A percentile compares a stretch with the other conserved stretches of the same genome.
phyloP scores from a whole-genome alignment of 2,888 invertebrate genomes.

The Bellardia bayeri region DNA sequence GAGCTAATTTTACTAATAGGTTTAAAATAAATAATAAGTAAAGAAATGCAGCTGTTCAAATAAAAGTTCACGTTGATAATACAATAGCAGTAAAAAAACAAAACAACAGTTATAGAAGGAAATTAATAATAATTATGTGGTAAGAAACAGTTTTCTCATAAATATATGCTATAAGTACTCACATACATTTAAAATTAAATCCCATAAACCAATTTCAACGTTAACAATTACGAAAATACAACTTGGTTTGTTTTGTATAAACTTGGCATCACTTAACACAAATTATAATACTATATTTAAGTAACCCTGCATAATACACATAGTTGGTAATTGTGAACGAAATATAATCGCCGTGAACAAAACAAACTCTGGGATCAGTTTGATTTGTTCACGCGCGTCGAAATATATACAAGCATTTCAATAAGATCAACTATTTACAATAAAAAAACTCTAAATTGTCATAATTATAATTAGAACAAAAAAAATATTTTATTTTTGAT shows the following conservation, averaged over 20 bases:
- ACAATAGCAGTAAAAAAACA: slow-evolving; percentile 13
- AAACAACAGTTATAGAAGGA: neutral
- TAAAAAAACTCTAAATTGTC: neutral
- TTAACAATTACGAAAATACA: neutral
- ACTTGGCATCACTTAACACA: slow-evolving; percentile 12
- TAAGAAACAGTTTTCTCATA: neutral
- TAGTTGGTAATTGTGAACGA: neutral
- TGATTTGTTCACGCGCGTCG: no score
- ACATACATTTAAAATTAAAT: neutral
- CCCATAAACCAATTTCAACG: no score
- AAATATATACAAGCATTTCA: neutral
- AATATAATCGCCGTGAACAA: no score
- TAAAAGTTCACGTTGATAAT: neutral
- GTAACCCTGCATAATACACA: neutral
- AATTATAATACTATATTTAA: neutral
- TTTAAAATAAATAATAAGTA: slow-evolving; percentile 9
- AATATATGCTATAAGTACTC: no score
- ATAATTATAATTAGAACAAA: no score
- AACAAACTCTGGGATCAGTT: no score
- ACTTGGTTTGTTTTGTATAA: neutral
- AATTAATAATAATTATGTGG: neutral
- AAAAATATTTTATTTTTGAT: no score
- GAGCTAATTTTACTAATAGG: neutral
- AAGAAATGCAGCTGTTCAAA: slow-evolving; percentile 61
- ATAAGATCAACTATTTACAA: neutral